Conservation (phyloP, 1,140 invertebrate species). For the Drosophila kanapiae region DNA sequence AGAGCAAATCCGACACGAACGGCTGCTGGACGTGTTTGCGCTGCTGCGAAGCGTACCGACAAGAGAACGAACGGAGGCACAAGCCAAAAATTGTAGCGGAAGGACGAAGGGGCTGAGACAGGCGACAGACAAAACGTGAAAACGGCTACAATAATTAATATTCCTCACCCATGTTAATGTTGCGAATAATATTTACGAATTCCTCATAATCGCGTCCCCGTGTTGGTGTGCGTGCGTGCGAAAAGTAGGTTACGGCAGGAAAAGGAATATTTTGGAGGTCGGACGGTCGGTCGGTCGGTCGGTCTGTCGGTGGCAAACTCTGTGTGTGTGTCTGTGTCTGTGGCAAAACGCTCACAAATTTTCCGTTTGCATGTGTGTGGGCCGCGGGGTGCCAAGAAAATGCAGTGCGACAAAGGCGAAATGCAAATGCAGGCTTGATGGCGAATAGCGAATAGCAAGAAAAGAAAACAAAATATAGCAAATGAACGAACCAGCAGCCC, state of each 20-base stretch:
- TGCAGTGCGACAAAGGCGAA: conserved; percentile 69
- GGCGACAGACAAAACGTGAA: conserved; percentile 6
- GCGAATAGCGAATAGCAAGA: conserved; percentile 19
- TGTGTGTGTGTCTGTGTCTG: conserved; percentile 23
- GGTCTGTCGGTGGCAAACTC: neutral
- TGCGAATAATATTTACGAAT: conserved; percentile 38
- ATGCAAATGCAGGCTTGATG: conserved; percentile 71
- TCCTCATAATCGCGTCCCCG: conserved; percentile 12
- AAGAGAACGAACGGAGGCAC: conserved; percentile 40
- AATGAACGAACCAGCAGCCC: conserved; percentile 52
- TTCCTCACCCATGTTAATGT: conserved; percentile 18
- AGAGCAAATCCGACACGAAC: conserved; percentile 67
- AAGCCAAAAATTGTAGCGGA: conserved; percentile 66
- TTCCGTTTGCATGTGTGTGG: conserved; percentile 62
- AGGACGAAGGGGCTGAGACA: conserved; percentile 40
- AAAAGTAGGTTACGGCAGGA: conserved; percentile 65
- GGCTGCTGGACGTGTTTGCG: conserved; percentile 75
- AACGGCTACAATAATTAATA: conserved; percentile 28
- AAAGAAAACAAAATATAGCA: conserved; percentile 4
- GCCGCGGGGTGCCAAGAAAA: conserved; percentile 59
- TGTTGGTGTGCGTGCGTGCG: conserved; percentile 39
- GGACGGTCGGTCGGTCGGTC: conserved; percentile 35
- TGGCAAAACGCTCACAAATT: conserved; percentile 42
- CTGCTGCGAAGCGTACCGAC: conserved; percentile 45
- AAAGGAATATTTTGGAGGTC: conserved; percentile 51